Percentiles rank a stretch among this genome's conserved stretches.
Conservation (phyloP, 2,797 vertebrate genomes). For the Calcarius lapponicus region DNA sequence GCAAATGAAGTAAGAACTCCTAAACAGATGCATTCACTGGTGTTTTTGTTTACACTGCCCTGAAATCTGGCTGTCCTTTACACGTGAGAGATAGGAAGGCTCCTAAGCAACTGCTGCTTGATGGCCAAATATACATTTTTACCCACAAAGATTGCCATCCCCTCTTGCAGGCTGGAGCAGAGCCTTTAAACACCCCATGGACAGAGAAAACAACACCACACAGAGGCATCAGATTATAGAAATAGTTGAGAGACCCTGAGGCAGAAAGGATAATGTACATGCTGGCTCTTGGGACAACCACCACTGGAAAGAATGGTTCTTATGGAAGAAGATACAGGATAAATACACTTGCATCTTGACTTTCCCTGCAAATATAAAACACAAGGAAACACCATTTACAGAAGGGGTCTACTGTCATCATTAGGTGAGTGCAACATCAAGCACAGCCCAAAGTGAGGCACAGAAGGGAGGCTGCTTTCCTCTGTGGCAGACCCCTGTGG, state of each 20-base stretch:
- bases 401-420: background rate
- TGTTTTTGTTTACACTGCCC: background rate
- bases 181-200: fast-evolving
- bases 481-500: background rate
- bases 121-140: background rate
- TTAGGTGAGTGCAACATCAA: background rate
- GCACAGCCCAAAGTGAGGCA: background rate
- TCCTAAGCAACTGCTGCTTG: background rate
- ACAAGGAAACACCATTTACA: background rate
- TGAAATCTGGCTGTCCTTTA: background rate
- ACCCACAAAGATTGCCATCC: background rate
- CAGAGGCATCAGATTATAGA: background rate
- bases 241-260: background rate
- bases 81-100: background rate
- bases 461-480: background rate
- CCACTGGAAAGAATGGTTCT: background rate
- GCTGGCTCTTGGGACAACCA: background rate
- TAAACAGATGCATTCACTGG: background rate
- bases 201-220: background rate
- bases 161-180: background rate
- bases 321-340: background rate
- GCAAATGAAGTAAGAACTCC: background rate
- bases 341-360: background rate
- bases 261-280: background rate
- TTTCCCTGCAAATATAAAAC: background rate